These are phyloP conservation scores for Euura lappo DNA, from an alignment of 1,140 invertebrate genomes.

Conservation along the genomic window DNA sequence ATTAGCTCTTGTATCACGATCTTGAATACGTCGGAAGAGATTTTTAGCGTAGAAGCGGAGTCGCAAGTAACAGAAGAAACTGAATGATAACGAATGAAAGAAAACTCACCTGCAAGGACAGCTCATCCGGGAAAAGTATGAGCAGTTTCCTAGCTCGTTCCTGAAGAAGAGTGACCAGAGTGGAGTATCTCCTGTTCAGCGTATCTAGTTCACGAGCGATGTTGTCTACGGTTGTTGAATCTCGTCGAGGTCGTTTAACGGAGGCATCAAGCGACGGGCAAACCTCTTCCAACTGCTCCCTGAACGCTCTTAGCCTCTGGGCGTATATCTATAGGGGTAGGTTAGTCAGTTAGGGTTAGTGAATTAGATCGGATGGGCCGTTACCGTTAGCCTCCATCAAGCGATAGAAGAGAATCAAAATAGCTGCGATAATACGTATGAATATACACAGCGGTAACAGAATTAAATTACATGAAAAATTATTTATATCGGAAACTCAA, in stretches of 20 bases:
- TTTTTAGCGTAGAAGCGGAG: too few relatives aligned
- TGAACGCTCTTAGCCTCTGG: slow-evolving; percentile 84
- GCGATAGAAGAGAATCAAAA: slow-evolving; percentile 24
- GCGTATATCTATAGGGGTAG: slow-evolving; percentile 81
- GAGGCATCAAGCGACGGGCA: slow-evolving; percentile 81
- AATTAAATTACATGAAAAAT: background rate
- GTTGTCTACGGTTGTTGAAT: slow-evolving; percentile 71
- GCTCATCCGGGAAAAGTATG: slow-evolving; percentile 52
- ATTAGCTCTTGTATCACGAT: too few relatives aligned
- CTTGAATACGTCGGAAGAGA: too few relatives aligned
- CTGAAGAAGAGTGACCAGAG: slow-evolving; percentile 75
- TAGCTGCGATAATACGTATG: background rate
- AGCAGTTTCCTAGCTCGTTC: slow-evolving; percentile 61
- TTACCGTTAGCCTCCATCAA: slow-evolving; percentile 45
- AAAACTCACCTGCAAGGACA: slow-evolving; percentile 58
- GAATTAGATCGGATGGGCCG: slow-evolving; percentile 39
- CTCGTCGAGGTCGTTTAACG: slow-evolving; percentile 51
- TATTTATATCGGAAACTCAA: background rate
- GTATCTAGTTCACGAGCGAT: slow-evolving; percentile 86
- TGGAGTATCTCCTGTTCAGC: slow-evolving; percentile 82
- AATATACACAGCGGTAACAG: background rate
- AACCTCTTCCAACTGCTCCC: slow-evolving; percentile 85
- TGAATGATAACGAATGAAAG: background rate
- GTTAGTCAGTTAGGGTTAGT: slow-evolving; percentile 59
- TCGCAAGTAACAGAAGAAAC: too few relatives aligned